Evolutionary conservation across 2,888 invertebrate species (phyloP).

Genomic region (Lumbricus terrestris): DNA sequence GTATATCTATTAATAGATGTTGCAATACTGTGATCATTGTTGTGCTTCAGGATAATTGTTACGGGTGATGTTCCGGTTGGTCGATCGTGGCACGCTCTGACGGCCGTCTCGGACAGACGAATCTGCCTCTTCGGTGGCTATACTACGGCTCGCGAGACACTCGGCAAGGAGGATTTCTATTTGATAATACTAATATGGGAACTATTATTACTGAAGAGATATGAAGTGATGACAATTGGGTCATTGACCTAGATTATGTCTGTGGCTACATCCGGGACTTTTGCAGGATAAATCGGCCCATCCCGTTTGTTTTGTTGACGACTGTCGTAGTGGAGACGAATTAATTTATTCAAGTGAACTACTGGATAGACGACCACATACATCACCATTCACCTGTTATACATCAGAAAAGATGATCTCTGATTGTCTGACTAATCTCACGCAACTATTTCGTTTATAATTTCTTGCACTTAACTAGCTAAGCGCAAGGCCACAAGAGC

Average conservation of each 20-base stretch:
- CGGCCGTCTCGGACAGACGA: slow-evolving; percentile 44
- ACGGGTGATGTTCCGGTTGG: slow-evolving; percentile 48
- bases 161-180: slow-evolving; percentile 15
- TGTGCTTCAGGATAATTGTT: slow-evolving; percentile 43
- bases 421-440: too few relatives aligned
- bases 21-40: neutral
- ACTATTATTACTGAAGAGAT: neutral
- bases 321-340: too few relatives aligned
- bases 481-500: neutral
- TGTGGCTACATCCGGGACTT: too few relatives aligned
- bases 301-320: too few relatives aligned
- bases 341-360: too few relatives aligned
- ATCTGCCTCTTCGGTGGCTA: slow-evolving; percentile 49
- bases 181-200: neutral
- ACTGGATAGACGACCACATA: too few relatives aligned
- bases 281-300: too few relatives aligned
- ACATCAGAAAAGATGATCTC: too few relatives aligned
- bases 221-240: too few relatives aligned
- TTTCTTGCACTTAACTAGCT: neutral
- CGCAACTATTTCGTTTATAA: too few relatives aligned
- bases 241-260: too few relatives aligned
- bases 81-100: slow-evolving; percentile 58
- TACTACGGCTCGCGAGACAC: slow-evolving; percentile 19
- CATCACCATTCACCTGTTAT: too few relatives aligned
- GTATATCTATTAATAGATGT: neutral